phyloP scores from a whole-genome alignment of 2,113 vertebrate species.

The Xiphophorus maculatus region DNA sequence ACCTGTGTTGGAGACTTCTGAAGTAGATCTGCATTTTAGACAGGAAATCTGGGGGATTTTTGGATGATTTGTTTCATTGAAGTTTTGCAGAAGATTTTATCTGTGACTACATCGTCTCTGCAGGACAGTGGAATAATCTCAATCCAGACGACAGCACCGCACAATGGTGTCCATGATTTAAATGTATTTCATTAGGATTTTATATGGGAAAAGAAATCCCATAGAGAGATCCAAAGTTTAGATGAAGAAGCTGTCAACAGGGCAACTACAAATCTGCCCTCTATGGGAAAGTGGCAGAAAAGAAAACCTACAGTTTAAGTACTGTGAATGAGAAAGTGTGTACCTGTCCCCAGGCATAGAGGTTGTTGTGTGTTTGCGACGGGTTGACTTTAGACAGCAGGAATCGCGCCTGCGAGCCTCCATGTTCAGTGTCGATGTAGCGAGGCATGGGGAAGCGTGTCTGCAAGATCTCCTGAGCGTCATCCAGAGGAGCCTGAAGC shows the following conservation, averaged over 20 bases:
- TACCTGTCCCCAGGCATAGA: conserved; percentile 96
- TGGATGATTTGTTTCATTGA: not conserved
- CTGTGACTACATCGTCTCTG: not conserved
- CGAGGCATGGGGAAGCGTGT: conserved; percentile 95
- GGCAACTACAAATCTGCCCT: no score
- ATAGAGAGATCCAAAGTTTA: no score
- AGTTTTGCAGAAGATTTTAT: not conserved
- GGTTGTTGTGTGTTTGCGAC: conserved; percentile 98
- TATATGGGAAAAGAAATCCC: no score
- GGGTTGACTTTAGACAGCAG: conserved; percentile 98
- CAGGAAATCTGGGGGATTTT: conserved; percentile 1
- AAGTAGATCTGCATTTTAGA: conserved; percentile 4
- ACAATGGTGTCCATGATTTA: no score
- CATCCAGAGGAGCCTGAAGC: conserved; percentile 93
- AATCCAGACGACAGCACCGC: no score
- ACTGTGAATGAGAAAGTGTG: conserved; percentile 16
- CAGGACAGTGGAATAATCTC: not conserved
- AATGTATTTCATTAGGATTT: no score
- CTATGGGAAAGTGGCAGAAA: not conserved
- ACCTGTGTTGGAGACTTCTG: not conserved
- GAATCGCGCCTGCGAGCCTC: conserved; percentile 91
- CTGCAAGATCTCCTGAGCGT: conserved; percentile 95
- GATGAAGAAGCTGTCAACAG: no score
- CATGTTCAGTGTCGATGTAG: conserved; percentile 93
- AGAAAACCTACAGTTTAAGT: not conserved